Base-by-base conservation (phyloP, 2,888 invertebrate species). In the Strigamia transsilvanica region DNA sequence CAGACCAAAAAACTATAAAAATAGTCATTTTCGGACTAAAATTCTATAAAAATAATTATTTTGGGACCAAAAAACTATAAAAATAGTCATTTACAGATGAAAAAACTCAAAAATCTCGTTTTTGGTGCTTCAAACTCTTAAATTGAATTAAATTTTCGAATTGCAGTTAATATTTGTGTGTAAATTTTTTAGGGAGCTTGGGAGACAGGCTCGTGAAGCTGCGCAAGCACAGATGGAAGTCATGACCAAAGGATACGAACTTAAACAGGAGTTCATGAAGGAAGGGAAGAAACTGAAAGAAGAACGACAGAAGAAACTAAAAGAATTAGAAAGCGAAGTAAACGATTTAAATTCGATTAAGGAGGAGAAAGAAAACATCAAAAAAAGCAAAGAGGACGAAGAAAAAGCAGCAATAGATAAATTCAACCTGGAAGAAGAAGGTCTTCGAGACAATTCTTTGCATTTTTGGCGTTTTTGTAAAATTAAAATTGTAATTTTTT, bases 311-410 rank as follows among this genome's bases (percentile, higher is more conserved):
- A 91, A 91, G 38, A 92, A 93, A 85, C 88, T 95, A 15, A 89
- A 90, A 0, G 93, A 93, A 85, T 87, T 97, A 13, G 91, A 93
- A 85, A 91, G 91, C 82, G 93, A 94, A 84, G 92, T 92, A 85
- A 89, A 90, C 82, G 95, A 95, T 86, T 94, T 95, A n/a, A 94
- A 95, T 85, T 89, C 91, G 51, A 89, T 94, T 0, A 95, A 93
- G 86, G 89, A 91, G 82, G 97, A 97, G 86, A 94, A 93, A 82
- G 81, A 84, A 80, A 84, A 82, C 6, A 86, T 94, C 0, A 96
- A 95, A 87, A 91, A 90, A 85, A 90, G 91, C 83, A 90, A 92
- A 0, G 96, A 96, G 88, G 90, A 91, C 34, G 90, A 91, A 82
- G 96, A 96, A 88, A 91, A 91, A 85, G 91, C 91, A 82, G 95